Conservation (phyloP, 1,140 invertebrate genomes). For the honey bee (Apis mellifera) region Amel_HAv3.1 CM009931.2:12768501-12769000, state of each 20-base stretch:
- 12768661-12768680: constrained; percentile 10
- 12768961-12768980: constrained; percentile 61
- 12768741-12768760: not conserved
- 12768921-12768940: constrained; percentile 56
- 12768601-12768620: constrained; percentile 57
- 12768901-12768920: constrained; percentile 29
- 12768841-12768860: not conserved
- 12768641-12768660: not conserved
- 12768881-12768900: constrained; percentile 48
- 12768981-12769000: constrained; percentile 56
- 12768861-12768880: constrained; percentile 15
- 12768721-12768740: not conserved
- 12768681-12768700: not conserved
- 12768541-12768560: not conserved
- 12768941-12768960: constrained; percentile 47
- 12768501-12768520: not conserved
- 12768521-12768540: not conserved
- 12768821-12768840: not conserved
- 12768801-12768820: too few relatives aligned
- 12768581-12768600: constrained; percentile 44
- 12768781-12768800: not conserved
- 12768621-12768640: constrained; percentile 38
- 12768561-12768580: constrained; percentile 42
- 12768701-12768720: not conserved
- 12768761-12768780: not conserved